These are phyloP conservation scores for Acanthoscelides obtectus DNA, from an alignment of 2,888 invertebrate genomes.

Conservation along the genomic window DNA sequence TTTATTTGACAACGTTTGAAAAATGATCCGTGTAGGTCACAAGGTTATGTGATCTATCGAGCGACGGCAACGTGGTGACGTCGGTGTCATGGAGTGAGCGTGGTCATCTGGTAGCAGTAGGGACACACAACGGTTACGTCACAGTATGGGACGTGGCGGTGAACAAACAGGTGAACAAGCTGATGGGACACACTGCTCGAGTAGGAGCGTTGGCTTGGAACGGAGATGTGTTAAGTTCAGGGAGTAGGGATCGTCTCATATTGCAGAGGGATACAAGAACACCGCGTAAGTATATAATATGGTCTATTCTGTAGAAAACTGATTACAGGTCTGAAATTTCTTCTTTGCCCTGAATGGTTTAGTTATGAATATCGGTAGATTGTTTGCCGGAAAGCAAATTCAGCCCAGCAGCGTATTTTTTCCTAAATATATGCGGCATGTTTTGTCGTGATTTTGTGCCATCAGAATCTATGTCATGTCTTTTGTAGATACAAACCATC, in stretches of 20 bases:
- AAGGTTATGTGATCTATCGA: constrained; percentile 88
- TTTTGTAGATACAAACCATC: too few species aligned
- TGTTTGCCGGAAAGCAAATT: too few species aligned
- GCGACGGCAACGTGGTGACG: constrained; percentile 92
- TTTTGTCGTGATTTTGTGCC: too few species aligned
- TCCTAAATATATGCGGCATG: too few species aligned
- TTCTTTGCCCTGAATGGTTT: too few species aligned
- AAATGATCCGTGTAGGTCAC: constrained; percentile 62
- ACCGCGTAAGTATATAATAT: constrained; percentile 53
- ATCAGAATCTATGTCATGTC: too few species aligned
- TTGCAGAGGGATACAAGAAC: constrained; percentile 90
- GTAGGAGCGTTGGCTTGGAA: constrained; percentile 97
- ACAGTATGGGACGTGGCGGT: constrained; percentile 98
- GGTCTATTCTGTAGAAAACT: too few species aligned
- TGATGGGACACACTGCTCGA: constrained; percentile 87
- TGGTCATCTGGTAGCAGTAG: constrained; percentile 94
- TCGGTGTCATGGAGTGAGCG: constrained; percentile 99
- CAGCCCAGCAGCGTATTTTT: too few species aligned
- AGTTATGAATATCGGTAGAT: too few species aligned
- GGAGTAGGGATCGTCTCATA: constrained; percentile 90
- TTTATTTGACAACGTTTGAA: not conserved
- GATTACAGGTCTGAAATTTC: too few species aligned
- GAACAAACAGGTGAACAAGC: constrained; percentile 85
- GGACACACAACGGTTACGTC: constrained; percentile 94
- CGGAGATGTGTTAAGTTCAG: constrained; percentile 93